Evolutionary conservation across 2,113 vertebrate species (phyloP), one percentile per base, ranked within the genome.

Genomic region (Corythornis cristatus): DNA sequence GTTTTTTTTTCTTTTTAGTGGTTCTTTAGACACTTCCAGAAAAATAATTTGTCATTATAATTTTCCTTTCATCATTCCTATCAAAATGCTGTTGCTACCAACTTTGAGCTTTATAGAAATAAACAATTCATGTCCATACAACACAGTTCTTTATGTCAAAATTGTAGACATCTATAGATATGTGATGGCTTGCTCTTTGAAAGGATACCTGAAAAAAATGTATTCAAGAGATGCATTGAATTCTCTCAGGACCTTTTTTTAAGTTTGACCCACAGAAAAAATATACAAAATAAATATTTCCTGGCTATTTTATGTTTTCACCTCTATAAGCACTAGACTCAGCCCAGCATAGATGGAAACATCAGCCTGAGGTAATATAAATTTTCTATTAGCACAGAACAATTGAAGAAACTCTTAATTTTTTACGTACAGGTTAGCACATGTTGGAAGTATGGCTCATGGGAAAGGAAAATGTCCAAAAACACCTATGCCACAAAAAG

Each of bases 21-120:
- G n/a, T 71, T 83, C 37, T 78, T 89, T 37, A 97, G 90, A 79
- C 93, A 70, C 17, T 79, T 96, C 70, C 86, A 88, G 78, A 50
- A 92, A 87, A 90, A 95, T 43, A 88, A 57, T 87, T 78, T 92
- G 65, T 86, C 77, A 66, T 95, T 78, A 48, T 77, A 5, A 48
- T 93, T 97, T 97, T 96, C 56, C 67, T 90, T 88, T 73, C 42
- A 61, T 8, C 20, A 18, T 42, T 54, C 35, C 26, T 62, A 50
- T 88, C 56, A 82, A 94, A 93, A 93, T 90, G 80, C 84, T 88
- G 77, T 85, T 85, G 23, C 88, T 95, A 82, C 89, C 5, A 50
- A 89, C 45, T 78, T 83, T 94, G 45, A 85, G 42, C 73, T 93
- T 86, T 88, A 58, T 88, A 76, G 89, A 91, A 93, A 93, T 66